A percentile compares a stretch with the other conserved stretches of the same genome.
Evolutionary conservation across 2,888 invertebrate genomes (phyloP).

Genomic region (Lutraria lutraria): DNA sequence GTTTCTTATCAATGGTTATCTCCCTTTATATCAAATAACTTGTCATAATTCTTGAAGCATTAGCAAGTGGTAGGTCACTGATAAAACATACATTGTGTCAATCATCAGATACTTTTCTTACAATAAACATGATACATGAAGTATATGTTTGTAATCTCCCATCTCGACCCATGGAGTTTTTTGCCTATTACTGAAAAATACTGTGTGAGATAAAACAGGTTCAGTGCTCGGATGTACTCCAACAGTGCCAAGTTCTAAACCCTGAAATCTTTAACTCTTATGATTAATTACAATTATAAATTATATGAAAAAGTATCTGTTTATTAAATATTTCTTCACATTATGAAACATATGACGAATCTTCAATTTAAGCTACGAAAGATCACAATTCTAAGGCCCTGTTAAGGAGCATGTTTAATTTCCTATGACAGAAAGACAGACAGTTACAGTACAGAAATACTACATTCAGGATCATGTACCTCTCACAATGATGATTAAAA

Average conservation of each 20-base stretch:
- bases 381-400: too few relatives aligned
- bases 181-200: background rate
- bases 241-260: background rate
- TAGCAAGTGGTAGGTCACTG: conserved; percentile 17
- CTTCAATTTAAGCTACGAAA: too few relatives aligned
- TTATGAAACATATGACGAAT: too few relatives aligned
- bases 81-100: conserved; percentile 37
- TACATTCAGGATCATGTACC: too few relatives aligned
- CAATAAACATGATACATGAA: conserved; percentile 12
- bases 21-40: background rate
- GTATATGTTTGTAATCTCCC: background rate
- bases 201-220: background rate
- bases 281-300: background rate
- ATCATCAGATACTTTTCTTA: conserved; percentile 21
- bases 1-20: background rate
- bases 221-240: background rate
- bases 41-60: conserved; percentile 2
- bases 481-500: too few relatives aligned
- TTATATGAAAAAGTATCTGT: too few relatives aligned
- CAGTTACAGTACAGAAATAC: too few relatives aligned
- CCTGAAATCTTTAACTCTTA: background rate
- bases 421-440: too few relatives aligned
- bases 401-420: too few relatives aligned
- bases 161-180: background rate
- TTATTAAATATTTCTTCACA: too few relatives aligned